Conservation (phyloP, 2,888 invertebrate species). For the Diadromus collaris region DNA sequence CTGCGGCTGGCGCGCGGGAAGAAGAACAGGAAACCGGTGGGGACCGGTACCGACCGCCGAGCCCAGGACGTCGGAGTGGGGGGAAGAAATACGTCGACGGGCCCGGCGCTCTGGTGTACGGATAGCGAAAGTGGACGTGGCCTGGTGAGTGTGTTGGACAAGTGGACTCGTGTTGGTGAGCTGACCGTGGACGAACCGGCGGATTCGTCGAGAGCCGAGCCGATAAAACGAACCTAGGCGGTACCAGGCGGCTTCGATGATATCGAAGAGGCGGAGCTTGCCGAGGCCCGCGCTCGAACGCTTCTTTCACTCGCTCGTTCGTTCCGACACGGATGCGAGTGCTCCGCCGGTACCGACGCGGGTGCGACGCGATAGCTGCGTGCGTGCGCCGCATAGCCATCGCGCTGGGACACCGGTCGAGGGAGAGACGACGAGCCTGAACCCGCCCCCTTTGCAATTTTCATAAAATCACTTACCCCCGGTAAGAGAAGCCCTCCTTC, state of each 20-base stretch:
- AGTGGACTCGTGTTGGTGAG: slow-evolving; percentile 28
- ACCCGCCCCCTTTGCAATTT: slow-evolving; percentile 61
- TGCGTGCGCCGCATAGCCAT: slow-evolving; percentile 9
- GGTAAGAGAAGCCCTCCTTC: slow-evolving; percentile 52
- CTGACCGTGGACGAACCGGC: background rate
- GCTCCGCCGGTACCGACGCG: background rate
- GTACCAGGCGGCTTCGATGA: slow-evolving; percentile 35
- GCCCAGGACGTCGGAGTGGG: slow-evolving; percentile 40
- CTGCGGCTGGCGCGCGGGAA: slow-evolving; percentile 43
- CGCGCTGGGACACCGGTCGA: slow-evolving; percentile 41
- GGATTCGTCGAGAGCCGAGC: slow-evolving; percentile 49
- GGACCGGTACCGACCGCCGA: slow-evolving; percentile 33
- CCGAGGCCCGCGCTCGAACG: slow-evolving; percentile 2
- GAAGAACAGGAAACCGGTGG: slow-evolving; percentile 58
- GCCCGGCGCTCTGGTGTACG: background rate
- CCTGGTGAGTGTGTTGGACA: slow-evolving; percentile 18
- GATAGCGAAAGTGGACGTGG: slow-evolving; percentile 41
- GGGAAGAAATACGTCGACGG: slow-evolving; percentile 27
- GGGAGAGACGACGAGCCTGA: slow-evolving; percentile 23
- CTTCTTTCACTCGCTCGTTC: background rate
- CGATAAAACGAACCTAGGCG: slow-evolving; percentile 47
- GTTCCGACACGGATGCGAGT: slow-evolving; percentile 17
- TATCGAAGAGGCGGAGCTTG: slow-evolving; percentile 55
- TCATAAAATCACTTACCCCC: slow-evolving; percentile 63
- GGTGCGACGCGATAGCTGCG: background rate